Base-by-base conservation (phyloP, 2,888 invertebrate genomes). In the Aporophyla nigra region DNA sequence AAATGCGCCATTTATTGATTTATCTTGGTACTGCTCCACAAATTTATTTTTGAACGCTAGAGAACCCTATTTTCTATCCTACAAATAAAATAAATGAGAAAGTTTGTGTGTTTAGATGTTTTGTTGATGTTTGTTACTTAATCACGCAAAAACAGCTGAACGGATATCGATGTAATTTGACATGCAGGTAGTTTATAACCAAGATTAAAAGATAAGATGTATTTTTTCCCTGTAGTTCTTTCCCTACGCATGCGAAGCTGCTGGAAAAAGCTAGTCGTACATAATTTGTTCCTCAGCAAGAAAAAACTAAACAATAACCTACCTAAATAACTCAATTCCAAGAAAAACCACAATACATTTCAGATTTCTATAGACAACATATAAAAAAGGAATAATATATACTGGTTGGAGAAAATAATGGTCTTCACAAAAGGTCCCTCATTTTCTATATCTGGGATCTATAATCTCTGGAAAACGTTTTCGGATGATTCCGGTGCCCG, bases 401-500 rank as follows among this genome's bases (percentile, higher is more conserved):
- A 59, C 61, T 58, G 70, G 46, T 59, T 12, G 40, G 27, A 74
- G 49, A 53, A 81, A 78, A 85, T 79, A 85, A 85, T 76, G 53
- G 66, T 71, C 12, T 51, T 40, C 73, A 74, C 71, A 86, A 87
- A 85, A 78, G 82, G 71, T 71, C 73, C 62, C 71, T 79, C 78
- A 85, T 87, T 87, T 85, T 82, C 65, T 82, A 62, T 83, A 83
- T 79, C 83, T 85, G 73, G 61, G 71, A 82, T 79, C 76, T 78
- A 74, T 79, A 79, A 86, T 86, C 86, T 84, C 54, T 71, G 65
- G 51, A 82, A 82, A 79, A 77, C 76, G 85, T 81, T 84, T 83
- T 85, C 73, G 33, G 77, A 82, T 77, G 65, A 85, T 85, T 85
- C 82, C 75, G 74, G 76, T 67, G 54, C 53, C 62, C 62, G 62